Percentiles rank a stretch among this genome's conserved stretches.
These are phyloP conservation scores for Agrotis clavis DNA, from an alignment of 2,888 invertebrate genomes.

Conservation along the genomic window DNA sequence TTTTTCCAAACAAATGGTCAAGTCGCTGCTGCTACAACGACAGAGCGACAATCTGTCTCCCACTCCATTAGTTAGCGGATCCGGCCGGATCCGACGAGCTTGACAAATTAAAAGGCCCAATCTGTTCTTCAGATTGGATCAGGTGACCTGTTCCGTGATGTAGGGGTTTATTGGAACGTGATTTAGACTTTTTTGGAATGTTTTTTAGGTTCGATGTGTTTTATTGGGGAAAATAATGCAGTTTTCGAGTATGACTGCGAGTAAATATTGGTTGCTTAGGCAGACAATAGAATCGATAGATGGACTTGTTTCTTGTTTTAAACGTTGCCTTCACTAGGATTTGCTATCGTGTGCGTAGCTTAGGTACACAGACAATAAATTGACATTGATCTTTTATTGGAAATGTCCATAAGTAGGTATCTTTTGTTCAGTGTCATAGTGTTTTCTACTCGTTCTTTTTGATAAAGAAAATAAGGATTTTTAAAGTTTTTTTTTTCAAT, in stretches of 20 bases:
- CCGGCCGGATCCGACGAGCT: constrained; percentile 35
- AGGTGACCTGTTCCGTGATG: constrained; percentile 42
- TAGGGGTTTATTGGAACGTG: constrained; percentile 44
- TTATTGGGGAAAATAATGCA: not conserved
- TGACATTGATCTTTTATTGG: not conserved
- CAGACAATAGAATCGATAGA: too few species aligned
- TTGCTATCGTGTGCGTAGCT: too few species aligned
- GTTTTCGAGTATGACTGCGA: too few species aligned
- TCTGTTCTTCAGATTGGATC: constrained; percentile 62
- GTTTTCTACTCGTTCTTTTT: not conserved
- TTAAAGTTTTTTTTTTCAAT: too few species aligned
- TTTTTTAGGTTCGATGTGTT: not conserved
- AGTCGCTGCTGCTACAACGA: constrained; percentile 46
- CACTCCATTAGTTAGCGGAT: constrained; percentile 67
- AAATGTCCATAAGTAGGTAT: not conserved
- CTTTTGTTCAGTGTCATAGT: not conserved
- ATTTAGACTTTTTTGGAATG: constrained; percentile 24
- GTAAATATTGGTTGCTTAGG: too few species aligned
- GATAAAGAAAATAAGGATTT: not conserved
- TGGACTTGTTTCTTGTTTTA: too few species aligned
- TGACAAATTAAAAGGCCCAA: constrained; percentile 73
- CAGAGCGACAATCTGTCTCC: constrained; percentile 58
- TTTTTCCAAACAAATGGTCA: constrained; percentile 52
- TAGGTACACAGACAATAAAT: too few species aligned
- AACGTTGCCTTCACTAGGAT: too few species aligned